Evolutionary conservation across 1,140 invertebrate species (phyloP).

Genomic region (Drosophila oshimai): DNA sequence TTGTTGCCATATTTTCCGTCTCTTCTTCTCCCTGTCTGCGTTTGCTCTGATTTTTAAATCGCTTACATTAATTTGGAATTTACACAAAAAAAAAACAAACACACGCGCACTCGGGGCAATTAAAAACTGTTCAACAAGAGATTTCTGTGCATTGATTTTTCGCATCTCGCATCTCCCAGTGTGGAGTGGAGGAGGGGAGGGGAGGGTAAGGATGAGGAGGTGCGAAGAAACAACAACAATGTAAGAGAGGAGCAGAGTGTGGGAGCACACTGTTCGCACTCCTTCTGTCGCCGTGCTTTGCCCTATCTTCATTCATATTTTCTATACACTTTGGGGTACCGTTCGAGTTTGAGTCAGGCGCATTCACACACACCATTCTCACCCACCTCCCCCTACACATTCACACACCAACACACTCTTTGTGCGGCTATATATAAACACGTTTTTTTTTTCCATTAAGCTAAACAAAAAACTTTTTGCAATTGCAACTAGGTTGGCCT

Average conservation of each 20-base stretch:
- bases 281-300: constrained; percentile 12
- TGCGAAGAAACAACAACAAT: constrained; percentile 16
- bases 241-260: constrained; percentile 2
- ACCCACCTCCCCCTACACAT: constrained; percentile 11
- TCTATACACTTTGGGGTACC: constrained; percentile 65
- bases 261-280: constrained; percentile 31
- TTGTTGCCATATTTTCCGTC: background rate
- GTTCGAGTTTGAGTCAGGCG: constrained; percentile 41
- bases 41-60: background rate
- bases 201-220: background rate
- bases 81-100: background rate
- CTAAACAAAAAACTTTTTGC: constrained; percentile 31
- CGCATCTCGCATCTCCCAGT: constrained; percentile 10
- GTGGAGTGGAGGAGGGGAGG: background rate
- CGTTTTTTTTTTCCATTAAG: constrained; percentile 40
- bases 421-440: constrained; percentile 56
- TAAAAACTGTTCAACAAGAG: constrained; percentile 39
- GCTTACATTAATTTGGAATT: constrained; percentile 6
- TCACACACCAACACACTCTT: constrained; percentile 8
- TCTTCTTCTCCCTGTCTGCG: background rate
- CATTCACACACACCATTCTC: constrained; percentile 44
- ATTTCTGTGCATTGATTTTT: constrained; percentile 58
- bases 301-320: constrained; percentile 74
- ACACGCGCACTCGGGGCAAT: constrained; percentile 20
- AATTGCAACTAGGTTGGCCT: constrained; percentile 22